Percentiles rank a stretch among this genome's conserved stretches.
phyloP scores from a whole-genome alignment of 2,113 vertebrate species.

The Rhineura floridana region DNA sequence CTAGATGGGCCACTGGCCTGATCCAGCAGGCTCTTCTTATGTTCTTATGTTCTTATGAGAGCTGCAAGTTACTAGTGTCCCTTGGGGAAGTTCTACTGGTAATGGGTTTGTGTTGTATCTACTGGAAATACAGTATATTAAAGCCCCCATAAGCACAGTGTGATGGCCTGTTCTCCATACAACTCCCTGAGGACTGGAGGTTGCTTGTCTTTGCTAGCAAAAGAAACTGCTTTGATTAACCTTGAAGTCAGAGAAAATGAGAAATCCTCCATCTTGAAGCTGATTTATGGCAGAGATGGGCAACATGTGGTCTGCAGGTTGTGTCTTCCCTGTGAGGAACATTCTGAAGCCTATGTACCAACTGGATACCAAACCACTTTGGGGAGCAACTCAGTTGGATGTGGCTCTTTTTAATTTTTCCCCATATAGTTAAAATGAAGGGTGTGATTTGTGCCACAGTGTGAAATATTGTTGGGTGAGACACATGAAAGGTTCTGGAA shows the following conservation, averaged over 20 bases:
- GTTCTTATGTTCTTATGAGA: too few species aligned
- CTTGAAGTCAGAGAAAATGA: background rate
- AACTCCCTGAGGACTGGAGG: background rate
- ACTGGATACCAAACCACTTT: background rate
- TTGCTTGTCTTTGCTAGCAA: background rate
- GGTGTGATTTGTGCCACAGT: too few species aligned
- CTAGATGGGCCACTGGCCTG: too few species aligned
- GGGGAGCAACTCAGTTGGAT: background rate
- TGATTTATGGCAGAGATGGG: background rate
- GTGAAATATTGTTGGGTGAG: too few species aligned
- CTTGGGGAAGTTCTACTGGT: accelerated
- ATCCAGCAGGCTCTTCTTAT: too few species aligned
- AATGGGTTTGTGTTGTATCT: accelerated
- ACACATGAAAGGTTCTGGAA: background rate
- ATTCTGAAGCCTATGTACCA: background rate
- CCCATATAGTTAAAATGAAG: background rate
- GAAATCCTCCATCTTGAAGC: background rate
- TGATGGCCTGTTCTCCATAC: background rate
- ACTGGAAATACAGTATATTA: background rate
- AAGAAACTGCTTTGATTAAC: background rate
- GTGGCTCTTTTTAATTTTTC: background rate
- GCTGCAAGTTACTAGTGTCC: background rate
- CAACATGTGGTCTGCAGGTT: background rate
- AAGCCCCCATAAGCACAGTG: accelerated
- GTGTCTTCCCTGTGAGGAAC: background rate